Percentiles rank a stretch among this genome's conserved stretches.
Conservation (phyloP, 2,797 vertebrate genomes). For the Meda fulgida region DNA sequence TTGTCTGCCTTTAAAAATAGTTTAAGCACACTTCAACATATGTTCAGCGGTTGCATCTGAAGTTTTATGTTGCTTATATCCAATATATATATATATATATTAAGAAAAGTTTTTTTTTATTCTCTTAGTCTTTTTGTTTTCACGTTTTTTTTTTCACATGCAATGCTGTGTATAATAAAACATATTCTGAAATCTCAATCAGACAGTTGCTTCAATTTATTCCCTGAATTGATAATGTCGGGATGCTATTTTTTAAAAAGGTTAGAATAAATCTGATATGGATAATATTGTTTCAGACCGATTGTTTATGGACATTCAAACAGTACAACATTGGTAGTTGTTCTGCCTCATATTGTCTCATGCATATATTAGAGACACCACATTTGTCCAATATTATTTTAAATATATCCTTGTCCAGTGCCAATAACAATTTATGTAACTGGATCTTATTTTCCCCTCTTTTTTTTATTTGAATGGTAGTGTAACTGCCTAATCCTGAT, state of each 20-base stretch:
- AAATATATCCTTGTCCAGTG: slow-evolving; percentile 80
- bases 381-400: slow-evolving; percentile 74
- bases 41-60: slow-evolving; percentile 51
- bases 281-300: not conserved
- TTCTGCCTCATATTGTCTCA: slow-evolving; percentile 66
- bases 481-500: slow-evolving; percentile 85
- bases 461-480: slow-evolving; percentile 75
- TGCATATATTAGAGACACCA: slow-evolving; percentile 80
- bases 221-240: not conserved
- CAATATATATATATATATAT: slow-evolving; percentile 66
- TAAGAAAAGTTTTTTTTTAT: slow-evolving; percentile 65
- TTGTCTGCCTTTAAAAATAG: not conserved
- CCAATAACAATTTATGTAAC: slow-evolving; percentile 85
- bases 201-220: slow-evolving; percentile 32
- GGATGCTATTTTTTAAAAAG: slow-evolving; percentile 8
- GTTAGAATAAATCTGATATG: slow-evolving; percentile 9
- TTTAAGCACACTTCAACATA: not conserved
- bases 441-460: slow-evolving; percentile 72
- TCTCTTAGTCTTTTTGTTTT: slow-evolving; percentile 48
- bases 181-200: slow-evolving; percentile 52
- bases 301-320: slow-evolving; percentile 10
- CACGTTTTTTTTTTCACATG: slow-evolving; percentile 55
- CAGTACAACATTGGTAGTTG: slow-evolving; percentile 51
- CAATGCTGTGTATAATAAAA: slow-evolving; percentile 71
- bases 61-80: slow-evolving; percentile 70